Base-by-base conservation (phyloP, 2,113 vertebrate species). In the Calidris pygmaea region DNA sequence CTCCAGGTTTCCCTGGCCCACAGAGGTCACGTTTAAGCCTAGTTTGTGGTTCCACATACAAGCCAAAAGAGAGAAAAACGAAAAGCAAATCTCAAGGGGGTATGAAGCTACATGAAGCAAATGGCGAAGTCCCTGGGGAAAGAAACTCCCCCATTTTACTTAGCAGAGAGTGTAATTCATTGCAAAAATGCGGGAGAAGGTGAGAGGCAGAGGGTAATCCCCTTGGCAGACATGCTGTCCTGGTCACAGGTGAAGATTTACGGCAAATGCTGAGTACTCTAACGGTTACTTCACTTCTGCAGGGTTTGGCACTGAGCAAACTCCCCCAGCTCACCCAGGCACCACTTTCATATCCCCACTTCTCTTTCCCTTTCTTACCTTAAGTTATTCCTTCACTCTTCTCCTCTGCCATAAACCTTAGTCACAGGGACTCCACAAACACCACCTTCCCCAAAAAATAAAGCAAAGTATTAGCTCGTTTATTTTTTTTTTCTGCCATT, bases 251-350 rank as follows among this genome's bases (percentile, higher is more conserved):
- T 14, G 24, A 20, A 35, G 67, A 55, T 22, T n/a, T 23, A 32
- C 12, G 18, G 58, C 24, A 52, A 74, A 20, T 34, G 32, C 5
- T 39, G 47, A 43, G 15, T 17, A 14, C 8, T 5, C n/a, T 32
- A 12, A 43, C 32, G 15, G 12, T 71, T 70, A 27, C 81, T 66
- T 72, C 70, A 39, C 17, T 67, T 72, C 29, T 34, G 13, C 2
- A 0, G 12, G 32, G 41, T 52, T 39, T 3, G 3, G 39, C 45
- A 30, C 32, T 0, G 1, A 50, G 22, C 6, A 13, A 81, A 35
- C 15, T 66, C 21, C 29, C 14, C 30, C 50, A 58, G 34, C 29
- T 35, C 55, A 27, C 13, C 23, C 32, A 13, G 32, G 23, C 19
- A 18, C 24, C 63, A 7, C 7, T 22, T 80, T 19, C 14, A 34